A percentile compares a stretch with the other conserved stretches of the same genome.
Evolutionary conservation across 2,797 vertebrate genomes (phyloP).

Genomic region (Notolabrus celidotus): DNA sequence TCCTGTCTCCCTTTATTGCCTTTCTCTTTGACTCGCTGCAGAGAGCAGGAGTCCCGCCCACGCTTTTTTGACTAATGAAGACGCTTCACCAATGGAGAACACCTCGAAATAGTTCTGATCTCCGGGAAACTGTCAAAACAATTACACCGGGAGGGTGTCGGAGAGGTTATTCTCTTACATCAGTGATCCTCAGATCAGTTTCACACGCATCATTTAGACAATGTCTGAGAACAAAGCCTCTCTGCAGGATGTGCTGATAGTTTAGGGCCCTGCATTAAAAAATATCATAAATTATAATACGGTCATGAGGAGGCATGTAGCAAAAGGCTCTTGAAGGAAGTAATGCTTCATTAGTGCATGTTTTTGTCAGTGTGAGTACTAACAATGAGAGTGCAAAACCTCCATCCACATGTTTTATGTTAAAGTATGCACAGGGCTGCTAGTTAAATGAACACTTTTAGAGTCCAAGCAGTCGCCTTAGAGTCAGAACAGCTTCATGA

Average conservation of each 20-base stretch:
- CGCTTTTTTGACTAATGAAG: slow-evolving; percentile 85
- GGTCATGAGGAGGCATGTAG: slow-evolving; percentile 6
- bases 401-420: too few relatives aligned
- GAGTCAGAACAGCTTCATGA: too few relatives aligned
- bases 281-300: slow-evolving; percentile 18
- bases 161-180: slow-evolving; percentile 10
- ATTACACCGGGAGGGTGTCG: slow-evolving; percentile 14
- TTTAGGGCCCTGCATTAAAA: neutral
- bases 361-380: too few relatives aligned
- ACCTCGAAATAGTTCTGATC: slow-evolving; percentile 70
- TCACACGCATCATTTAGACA: neutral
- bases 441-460: too few relatives aligned
- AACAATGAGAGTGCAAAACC: slow-evolving; percentile 14
- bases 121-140: slow-evolving; percentile 67
- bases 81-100: slow-evolving; percentile 82
- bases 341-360: neutral
- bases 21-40: slow-evolving; percentile 82
- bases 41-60: slow-evolving; percentile 85
- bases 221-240: slow-evolving; percentile 18
- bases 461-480: too few relatives aligned
- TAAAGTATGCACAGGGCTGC: too few relatives aligned
- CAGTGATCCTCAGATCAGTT: slow-evolving; percentile 8
- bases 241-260: slow-evolving; percentile 8
- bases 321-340: neutral
- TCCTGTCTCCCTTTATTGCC: slow-evolving; percentile 83